phyloP scores from a whole-genome alignment of 2,797 vertebrate species.

The Allobates femoralis region DNA sequence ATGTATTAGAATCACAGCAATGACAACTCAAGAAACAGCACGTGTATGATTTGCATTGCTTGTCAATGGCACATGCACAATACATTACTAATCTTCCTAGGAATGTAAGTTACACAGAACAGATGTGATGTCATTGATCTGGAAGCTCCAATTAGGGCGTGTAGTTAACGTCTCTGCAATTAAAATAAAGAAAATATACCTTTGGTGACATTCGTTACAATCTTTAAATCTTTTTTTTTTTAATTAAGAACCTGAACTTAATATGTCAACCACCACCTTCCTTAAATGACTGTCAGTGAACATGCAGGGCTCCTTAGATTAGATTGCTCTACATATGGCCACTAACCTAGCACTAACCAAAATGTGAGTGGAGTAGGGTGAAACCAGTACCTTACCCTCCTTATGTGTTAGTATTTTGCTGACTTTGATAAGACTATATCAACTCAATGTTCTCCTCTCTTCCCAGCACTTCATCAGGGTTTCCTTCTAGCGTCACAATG shows the following conservation, averaged over 20 bases:
- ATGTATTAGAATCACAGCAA: slow-evolving; percentile 11
- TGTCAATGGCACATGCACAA: not conserved
- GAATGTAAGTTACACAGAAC: not conserved
- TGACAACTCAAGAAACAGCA: slow-evolving; percentile 4
- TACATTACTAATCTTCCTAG: not conserved
- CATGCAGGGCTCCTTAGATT: not conserved
- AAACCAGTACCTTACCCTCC: not conserved
- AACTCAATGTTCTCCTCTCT: too few species aligned
- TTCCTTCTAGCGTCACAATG: too few species aligned
- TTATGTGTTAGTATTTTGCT: not conserved
- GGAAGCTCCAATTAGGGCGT: not conserved
- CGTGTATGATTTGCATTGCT: slow-evolving; percentile 25
- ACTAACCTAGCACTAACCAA: not conserved
- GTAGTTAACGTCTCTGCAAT: not conserved
- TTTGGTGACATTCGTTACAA: not conserved
- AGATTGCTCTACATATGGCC: not conserved
- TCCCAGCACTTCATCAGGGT: too few species aligned
- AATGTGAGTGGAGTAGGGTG: not conserved
- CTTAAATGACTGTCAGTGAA: not conserved
- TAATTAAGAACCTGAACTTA: not conserved
- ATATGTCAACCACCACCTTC: not conserved
- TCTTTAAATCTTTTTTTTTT: not conserved
- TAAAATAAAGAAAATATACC: not conserved
- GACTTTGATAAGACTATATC: too few species aligned
- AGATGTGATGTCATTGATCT: slow-evolving; percentile 14